These are phyloP conservation scores for Arbacia lixula DNA, from an alignment of 53 echinoderm and acorn worm genomes.

Conservation along the genomic window DNA sequence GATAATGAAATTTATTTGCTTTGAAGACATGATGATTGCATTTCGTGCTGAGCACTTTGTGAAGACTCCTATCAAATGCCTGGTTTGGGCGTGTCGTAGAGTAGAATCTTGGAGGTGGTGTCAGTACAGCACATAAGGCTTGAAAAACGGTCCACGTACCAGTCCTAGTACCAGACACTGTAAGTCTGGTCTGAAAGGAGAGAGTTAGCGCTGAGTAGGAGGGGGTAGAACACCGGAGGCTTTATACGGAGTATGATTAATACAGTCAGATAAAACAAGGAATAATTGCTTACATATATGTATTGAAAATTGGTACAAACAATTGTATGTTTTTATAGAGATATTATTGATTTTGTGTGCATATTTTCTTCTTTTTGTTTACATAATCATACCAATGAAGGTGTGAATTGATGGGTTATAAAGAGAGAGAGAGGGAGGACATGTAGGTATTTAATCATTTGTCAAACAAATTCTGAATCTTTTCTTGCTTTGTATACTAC, in stretches of 20 bases:
- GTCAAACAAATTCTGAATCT: not conserved
- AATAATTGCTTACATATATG: constrained; percentile 40
- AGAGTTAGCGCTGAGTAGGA: too few relatives aligned
- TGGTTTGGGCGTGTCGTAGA: not conserved
- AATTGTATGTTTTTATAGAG: constrained; percentile 53
- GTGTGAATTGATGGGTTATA: constrained; percentile 43
- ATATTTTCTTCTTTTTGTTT: constrained; percentile 49
- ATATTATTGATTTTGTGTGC: constrained; percentile 39
- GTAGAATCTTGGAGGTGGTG: too few relatives aligned
- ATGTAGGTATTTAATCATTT: constrained; percentile 44
- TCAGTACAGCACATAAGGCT: too few relatives aligned
- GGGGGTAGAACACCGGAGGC: too few relatives aligned
- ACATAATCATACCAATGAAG: constrained; percentile 33
- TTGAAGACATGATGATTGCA: constrained; percentile 31
- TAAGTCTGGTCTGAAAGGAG: too few relatives aligned
- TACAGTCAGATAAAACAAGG: too few relatives aligned
- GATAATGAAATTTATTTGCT: constrained; percentile 38
- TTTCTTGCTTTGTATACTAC: constrained; percentile 48
- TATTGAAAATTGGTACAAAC: constrained; percentile 2
- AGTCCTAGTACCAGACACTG: too few relatives aligned
- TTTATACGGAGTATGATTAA: too few relatives aligned
- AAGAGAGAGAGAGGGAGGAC: constrained; percentile 1
- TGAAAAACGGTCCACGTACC: too few relatives aligned
- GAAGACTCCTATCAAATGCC: constrained; percentile 14
- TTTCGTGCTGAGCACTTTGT: constrained; percentile 53